These are phyloP conservation scores for Pachymerium ferrugineum DNA, from an alignment of 2,888 invertebrate species.

Conservation along the genomic window DNA sequence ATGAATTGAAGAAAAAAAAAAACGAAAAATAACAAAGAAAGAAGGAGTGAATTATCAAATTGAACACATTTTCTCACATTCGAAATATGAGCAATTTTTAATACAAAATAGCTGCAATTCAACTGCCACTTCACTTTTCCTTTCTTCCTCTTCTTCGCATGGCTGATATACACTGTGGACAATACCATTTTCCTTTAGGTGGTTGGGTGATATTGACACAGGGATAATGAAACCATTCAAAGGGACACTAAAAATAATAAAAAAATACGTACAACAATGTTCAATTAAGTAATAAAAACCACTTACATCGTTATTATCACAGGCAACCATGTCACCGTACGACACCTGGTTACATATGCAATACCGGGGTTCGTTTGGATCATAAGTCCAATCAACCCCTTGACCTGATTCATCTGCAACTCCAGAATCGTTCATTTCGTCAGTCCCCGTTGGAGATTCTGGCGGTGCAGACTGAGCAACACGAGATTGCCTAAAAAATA, in stretches of 20 bases:
- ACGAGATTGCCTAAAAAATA: background rate
- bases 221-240: conserved; percentile 99
- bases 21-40: too few species aligned
- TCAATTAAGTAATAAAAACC: background rate
- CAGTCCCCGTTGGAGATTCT: conserved; percentile 37
- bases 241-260: conserved; percentile 67
- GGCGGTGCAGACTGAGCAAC: conserved; percentile 32
- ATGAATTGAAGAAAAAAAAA: background rate
- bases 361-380: conserved; percentile 93
- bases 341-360: conserved; percentile 96
- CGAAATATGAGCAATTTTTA: background rate
- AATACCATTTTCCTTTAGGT: conserved; percentile 98
- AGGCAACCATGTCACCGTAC: conserved; percentile 98
- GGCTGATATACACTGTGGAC: conserved; percentile 85
- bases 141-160: conserved; percentile 69
- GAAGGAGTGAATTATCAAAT: background rate
- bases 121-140: conserved; percentile 1
- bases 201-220: conserved; percentile 94
- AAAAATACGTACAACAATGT: background rate
- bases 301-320: conserved; percentile 91
- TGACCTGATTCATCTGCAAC: conserved; percentile 42
- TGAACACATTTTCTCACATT: background rate
- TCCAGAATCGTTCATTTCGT: conserved; percentile 23
- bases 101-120: background rate
- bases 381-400: conserved; percentile 74